Conservation (phyloP, 2,113 vertebrate genomes). For the Riparia riparia region DNA sequence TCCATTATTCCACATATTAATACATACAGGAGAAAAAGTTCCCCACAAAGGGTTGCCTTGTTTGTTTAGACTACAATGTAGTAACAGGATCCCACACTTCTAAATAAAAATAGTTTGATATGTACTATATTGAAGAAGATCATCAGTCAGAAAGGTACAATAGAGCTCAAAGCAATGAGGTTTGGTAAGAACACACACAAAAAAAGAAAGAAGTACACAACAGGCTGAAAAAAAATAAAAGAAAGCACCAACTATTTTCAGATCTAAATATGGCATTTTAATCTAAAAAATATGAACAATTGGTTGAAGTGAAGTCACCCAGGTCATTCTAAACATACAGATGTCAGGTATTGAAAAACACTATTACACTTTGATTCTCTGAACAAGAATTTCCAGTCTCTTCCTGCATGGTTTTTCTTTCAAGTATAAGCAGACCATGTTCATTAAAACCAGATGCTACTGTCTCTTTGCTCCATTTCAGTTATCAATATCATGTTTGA, state of each 20-base stretch:
- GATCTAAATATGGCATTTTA: constrained; percentile 63
- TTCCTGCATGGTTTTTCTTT: constrained; percentile 72
- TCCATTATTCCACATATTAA: background rate
- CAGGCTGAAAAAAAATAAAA: background rate
- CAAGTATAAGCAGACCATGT: constrained; percentile 71
- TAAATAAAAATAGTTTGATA: background rate
- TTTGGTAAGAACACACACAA: background rate
- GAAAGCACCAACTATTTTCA: constrained; percentile 15
- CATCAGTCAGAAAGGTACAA: background rate
- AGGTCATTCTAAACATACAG: constrained; percentile 69
- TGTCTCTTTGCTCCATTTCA: constrained; percentile 69
- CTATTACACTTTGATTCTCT: constrained; percentile 71
- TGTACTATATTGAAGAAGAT: background rate
- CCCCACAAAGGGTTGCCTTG: background rate
- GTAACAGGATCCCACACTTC: background rate
- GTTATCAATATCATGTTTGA: constrained; percentile 77
- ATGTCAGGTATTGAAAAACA: constrained; percentile 75
- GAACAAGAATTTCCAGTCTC: constrained; percentile 74
- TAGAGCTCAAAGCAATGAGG: background rate
- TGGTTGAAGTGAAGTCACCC: constrained; percentile 62
- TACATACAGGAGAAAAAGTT: background rate
- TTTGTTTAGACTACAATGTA: background rate
- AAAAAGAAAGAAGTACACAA: constrained; percentile 2
- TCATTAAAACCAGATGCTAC: constrained; percentile 81
- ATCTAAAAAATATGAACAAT: constrained; percentile 74